Conservation (phyloP, 2,113 vertebrate genomes). For the Dicerorhinus sumatrensis region DNA sequence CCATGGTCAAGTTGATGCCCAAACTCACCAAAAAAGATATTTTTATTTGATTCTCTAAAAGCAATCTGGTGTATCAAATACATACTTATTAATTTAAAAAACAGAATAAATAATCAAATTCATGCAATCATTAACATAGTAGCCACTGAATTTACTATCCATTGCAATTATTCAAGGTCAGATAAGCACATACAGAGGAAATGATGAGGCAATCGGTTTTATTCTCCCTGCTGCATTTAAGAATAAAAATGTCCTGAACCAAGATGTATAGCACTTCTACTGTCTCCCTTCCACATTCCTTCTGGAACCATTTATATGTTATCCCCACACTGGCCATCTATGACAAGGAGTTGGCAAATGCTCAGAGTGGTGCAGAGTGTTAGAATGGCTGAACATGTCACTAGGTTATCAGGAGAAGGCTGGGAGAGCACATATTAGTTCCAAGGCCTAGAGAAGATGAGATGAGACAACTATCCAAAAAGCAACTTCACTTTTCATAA, state of each 20-base stretch:
- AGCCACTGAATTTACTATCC: not conserved
- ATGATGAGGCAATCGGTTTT: not conserved
- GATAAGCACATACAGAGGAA: not conserved
- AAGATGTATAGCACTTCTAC: not conserved
- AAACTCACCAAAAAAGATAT: not conserved
- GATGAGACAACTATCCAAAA: not conserved
- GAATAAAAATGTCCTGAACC: not conserved
- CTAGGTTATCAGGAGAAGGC: not conserved
- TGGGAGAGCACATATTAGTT: not conserved
- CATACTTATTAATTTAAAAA: not conserved
- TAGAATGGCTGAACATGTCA: not conserved
- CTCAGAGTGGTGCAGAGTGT: not conserved
- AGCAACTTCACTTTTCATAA: not conserved
- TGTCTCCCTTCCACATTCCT: not conserved
- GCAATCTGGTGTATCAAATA: not conserved
- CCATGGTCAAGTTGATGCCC: not conserved
- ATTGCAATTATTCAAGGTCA: not conserved
- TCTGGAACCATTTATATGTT: not conserved
- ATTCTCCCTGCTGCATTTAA: not conserved
- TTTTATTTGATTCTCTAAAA: not conserved
- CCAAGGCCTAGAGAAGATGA: not conserved
- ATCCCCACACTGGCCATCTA: not conserved
- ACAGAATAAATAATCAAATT: slow-evolving; percentile 1
- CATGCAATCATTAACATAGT: not conserved
- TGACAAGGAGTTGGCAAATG: not conserved